Conservation (phyloP, 2,113 vertebrate species). For the Paracanthobrama guichenoti region DNA sequence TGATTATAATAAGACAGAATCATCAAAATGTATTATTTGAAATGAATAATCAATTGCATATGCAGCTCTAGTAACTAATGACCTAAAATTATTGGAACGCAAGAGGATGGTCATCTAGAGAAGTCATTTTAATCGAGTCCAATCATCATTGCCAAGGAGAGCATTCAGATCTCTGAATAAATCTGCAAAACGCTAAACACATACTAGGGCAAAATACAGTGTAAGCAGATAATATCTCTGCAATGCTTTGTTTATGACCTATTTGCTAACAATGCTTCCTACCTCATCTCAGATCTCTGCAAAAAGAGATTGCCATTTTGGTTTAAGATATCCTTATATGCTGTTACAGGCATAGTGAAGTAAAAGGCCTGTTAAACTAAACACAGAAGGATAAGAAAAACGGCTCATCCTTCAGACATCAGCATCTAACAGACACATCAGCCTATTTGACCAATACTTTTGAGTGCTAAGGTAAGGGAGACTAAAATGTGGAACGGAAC, state of each 20-base stretch:
- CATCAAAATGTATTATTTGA: not conserved
- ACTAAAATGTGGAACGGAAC: not conserved
- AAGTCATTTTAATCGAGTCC: not conserved
- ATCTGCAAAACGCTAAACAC: not conserved
- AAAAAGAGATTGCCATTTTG: not conserved
- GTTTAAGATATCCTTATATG: not conserved
- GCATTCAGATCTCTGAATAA: not conserved
- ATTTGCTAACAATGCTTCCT: not conserved
- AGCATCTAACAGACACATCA: not conserved
- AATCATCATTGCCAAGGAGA: not conserved
- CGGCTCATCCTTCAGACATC: not conserved
- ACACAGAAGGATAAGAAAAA: not conserved
- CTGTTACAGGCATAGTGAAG: not conserved
- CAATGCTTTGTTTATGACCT: slow-evolving; percentile 4
- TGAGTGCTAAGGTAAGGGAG: slow-evolving; percentile 7
- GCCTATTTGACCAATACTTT: not conserved
- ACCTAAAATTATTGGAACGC: not conserved
- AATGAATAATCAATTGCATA: not conserved
- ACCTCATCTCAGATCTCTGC: not conserved
- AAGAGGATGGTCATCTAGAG: not conserved
- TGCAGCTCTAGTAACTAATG: not conserved
- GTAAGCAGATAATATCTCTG: slow-evolving; percentile 5
- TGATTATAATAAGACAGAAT: not conserved
- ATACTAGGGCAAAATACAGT: not conserved
- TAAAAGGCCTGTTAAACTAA: not conserved